These are phyloP conservation scores for Drosophila meridiana DNA, from an alignment of 2,888 invertebrate species.

Conservation along the genomic window DNA sequence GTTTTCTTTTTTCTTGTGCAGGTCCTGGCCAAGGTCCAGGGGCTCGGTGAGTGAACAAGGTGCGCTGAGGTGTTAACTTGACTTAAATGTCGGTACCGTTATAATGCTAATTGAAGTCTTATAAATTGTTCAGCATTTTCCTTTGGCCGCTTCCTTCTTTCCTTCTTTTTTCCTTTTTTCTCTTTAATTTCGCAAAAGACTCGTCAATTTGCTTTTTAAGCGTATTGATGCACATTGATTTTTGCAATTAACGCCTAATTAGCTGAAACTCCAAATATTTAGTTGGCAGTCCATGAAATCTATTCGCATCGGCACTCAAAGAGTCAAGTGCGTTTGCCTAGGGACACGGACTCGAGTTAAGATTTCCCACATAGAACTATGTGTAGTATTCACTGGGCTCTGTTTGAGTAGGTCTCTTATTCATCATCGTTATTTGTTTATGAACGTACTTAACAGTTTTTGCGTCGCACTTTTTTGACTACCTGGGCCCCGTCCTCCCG, in stretches of 20 bases:
- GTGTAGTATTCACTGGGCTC: conserved; percentile 3
- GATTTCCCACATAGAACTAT: conserved; percentile 6
- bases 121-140: conserved; percentile 51
- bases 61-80: conserved; percentile 74
- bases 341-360: background rate
- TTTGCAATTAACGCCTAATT: conserved; percentile 75
- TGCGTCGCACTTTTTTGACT: conserved; percentile 48
- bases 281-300: conserved; percentile 21
- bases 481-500: conserved; percentile 1
- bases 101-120: conserved; percentile 72
- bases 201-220: conserved; percentile 25
- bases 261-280: conserved; percentile 22
- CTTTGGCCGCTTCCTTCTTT: conserved; percentile 13
- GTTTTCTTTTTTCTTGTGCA: conserved; percentile 44
- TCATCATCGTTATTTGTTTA: conserved; percentile 71
- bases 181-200: conserved; percentile 22
- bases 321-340: conserved; percentile 68
- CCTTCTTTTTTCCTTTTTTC: conserved; percentile 38
- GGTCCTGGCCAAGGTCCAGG: conserved; percentile 18
- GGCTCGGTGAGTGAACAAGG: conserved; percentile 22
- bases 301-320: conserved; percentile 52
- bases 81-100: conserved; percentile 69
- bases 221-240: conserved; percentile 58
- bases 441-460: conserved; percentile 72
- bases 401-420: conserved; percentile 19